A percentile compares a stretch with the other conserved stretches of the same genome.
phyloP scores from a whole-genome alignment of 2,797 vertebrate genomes.

The Liasis olivaceus region DNA sequence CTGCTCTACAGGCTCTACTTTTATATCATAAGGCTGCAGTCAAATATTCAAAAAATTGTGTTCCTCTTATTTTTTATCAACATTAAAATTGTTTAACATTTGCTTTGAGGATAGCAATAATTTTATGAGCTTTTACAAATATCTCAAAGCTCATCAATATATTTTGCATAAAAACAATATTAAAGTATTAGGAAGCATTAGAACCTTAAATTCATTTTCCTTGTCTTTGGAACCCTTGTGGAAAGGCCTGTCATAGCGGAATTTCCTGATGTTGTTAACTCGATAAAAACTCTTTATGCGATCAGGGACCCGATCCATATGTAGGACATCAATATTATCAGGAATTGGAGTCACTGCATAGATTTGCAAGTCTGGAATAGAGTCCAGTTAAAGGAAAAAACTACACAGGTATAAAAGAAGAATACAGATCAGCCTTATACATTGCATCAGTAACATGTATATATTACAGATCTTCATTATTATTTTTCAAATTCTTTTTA shows the following conservation, averaged over 20 bases:
- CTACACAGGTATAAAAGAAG: constrained; percentile 33
- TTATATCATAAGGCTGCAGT: not conserved
- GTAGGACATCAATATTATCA: constrained; percentile 91
- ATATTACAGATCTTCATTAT: not conserved
- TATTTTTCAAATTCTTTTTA: not conserved
- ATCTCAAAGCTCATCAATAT: not conserved
- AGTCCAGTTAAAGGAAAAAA: constrained; percentile 82
- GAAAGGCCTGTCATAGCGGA: constrained; percentile 97
- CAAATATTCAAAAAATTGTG: not conserved
- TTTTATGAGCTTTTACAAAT: not conserved
- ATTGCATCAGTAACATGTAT: not conserved
- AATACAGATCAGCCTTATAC: not conserved
- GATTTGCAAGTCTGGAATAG: constrained; percentile 90
- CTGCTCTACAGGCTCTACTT: not conserved
- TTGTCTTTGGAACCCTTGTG: constrained; percentile 97
- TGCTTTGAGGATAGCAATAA: not conserved
- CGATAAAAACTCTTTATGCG: constrained; percentile 99
- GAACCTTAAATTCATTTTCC: constrained; percentile 98
- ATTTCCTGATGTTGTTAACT: constrained; percentile 95
- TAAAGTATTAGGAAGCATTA: constrained; percentile 3
- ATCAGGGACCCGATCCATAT: constrained; percentile 96
- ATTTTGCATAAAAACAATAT: not conserved
- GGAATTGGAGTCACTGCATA: constrained; percentile 96
- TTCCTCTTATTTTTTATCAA: not conserved
- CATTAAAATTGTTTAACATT: not conserved